A percentile compares a stretch with the other conserved stretches of the same genome.
These are phyloP conservation scores for Scaptomyza tumidula DNA, from an alignment of 2,888 invertebrate genomes.

Conservation along the genomic window DNA sequence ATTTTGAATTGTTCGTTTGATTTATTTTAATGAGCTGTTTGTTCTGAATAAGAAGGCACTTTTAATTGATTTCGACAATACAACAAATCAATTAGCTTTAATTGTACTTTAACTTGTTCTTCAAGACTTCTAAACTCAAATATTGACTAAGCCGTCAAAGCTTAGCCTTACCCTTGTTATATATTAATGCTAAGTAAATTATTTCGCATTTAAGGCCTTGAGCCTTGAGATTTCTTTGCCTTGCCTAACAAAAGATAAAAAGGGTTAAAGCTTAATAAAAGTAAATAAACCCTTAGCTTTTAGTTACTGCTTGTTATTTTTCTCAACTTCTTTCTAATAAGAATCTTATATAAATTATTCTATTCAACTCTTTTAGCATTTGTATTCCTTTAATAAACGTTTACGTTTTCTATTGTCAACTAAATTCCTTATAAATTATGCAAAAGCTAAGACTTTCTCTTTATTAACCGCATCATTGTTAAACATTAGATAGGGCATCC, in stretches of 20 bases:
- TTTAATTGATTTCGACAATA: neutral
- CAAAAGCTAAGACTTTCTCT: neutral
- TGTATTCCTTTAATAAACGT: neutral
- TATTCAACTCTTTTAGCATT: neutral
- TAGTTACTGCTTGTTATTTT: neutral
- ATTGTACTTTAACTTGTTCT: neutral
- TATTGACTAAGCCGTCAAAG: neutral
- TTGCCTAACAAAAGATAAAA: neutral
- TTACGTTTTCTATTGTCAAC: neutral
- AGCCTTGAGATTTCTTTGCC: neutral
- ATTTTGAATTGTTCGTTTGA: neutral
- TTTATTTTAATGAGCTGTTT: neutral
- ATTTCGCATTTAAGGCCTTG: neutral
- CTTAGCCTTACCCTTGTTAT: neutral
- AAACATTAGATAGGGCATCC: neutral
- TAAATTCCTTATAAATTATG: constrained; percentile 12
- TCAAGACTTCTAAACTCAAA: neutral
- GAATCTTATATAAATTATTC: neutral
- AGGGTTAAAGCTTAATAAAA: neutral
- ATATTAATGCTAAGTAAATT: neutral
- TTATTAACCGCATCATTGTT: neutral
- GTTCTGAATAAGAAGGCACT: neutral
- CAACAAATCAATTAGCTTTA: neutral
- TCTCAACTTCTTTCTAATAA: neutral
- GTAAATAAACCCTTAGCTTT: neutral